These are phyloP conservation scores for Zaprionus taronus DNA, from an alignment of 1,140 invertebrate species.

Conservation along the genomic window DNA sequence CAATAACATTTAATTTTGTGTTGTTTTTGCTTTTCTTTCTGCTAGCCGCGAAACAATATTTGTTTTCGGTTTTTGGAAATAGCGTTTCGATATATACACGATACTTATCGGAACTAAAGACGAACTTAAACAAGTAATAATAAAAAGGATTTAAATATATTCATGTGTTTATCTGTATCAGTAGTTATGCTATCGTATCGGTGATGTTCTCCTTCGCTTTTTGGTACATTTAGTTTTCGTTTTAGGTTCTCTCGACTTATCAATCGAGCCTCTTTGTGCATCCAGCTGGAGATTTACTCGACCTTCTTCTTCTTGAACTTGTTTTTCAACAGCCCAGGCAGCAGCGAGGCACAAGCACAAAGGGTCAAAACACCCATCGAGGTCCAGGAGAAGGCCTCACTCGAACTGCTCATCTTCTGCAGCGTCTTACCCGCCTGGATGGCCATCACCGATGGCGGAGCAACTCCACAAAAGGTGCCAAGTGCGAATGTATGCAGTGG, in stretches of 20 bases:
- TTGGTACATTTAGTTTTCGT: slow-evolving; percentile 15
- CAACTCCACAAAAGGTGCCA: slow-evolving; percentile 97
- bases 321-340: slow-evolving; percentile 96
- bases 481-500: slow-evolving; percentile 96
- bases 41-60: slow-evolving; percentile 33
- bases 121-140: slow-evolving; percentile 44
- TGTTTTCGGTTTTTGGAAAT: slow-evolving; percentile 66
- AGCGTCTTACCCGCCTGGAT: slow-evolving; percentile 99
- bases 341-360: slow-evolving; percentile 93
- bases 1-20: slow-evolving; percentile 12
- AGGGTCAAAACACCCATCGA: slow-evolving; percentile 91
- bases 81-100: slow-evolving; percentile 40
- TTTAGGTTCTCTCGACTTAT: background rate
- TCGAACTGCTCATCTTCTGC: slow-evolving; percentile 95
- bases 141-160: slow-evolving; percentile 20
- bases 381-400: slow-evolving; percentile 95
- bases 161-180: slow-evolving; percentile 15
- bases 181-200: slow-evolving; percentile 6
- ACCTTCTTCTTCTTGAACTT: slow-evolving; percentile 91
- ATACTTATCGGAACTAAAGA: slow-evolving; percentile 22
- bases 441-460: slow-evolving; percentile 98
- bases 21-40: slow-evolving; percentile 17
- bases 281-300: slow-evolving; percentile 42
- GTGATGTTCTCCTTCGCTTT: slow-evolving; percentile 6
- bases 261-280: background rate